Conservation (phyloP, 2,888 invertebrate genomes). For the Petrophora chlorosata region DNA sequence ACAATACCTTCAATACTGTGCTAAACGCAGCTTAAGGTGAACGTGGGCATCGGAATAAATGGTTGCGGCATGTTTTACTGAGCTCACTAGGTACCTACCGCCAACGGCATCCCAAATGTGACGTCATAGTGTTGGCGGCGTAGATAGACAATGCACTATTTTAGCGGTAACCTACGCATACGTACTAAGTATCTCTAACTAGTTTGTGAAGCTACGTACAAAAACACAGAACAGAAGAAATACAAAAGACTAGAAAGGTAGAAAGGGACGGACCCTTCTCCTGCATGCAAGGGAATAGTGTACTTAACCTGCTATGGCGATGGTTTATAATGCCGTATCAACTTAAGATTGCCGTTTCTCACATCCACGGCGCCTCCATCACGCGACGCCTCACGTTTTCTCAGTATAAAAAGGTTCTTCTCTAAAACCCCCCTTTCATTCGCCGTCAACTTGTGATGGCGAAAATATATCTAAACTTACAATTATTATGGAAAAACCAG, state of each 20-base stretch:
- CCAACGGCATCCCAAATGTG: neutral
- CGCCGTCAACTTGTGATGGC: neutral
- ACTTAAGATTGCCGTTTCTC: neutral
- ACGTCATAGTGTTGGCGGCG: neutral
- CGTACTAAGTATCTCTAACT: too few species aligned
- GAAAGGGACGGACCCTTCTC: too few species aligned
- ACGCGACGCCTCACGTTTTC: constrained; percentile 1
- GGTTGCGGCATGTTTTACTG: neutral
- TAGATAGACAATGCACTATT: neutral
- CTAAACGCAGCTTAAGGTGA: too few species aligned
- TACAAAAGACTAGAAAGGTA: too few species aligned
- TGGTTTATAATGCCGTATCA: constrained; percentile 1
- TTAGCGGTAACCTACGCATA: neutral
- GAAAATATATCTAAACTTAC: neutral
- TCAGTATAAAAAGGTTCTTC: constrained; percentile 5
- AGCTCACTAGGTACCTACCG: neutral
- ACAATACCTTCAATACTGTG: too few species aligned
- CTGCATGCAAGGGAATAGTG: too few species aligned
- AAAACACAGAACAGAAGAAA: too few species aligned
- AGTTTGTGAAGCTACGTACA: too few species aligned
- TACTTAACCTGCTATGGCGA: neutral
- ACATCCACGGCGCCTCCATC: neutral
- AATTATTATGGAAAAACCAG: neutral
- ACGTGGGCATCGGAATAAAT: neutral
- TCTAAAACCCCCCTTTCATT: constrained; percentile 14